Evolutionary conservation across 2,113 vertebrate species (phyloP), one percentile per base, ranked within the genome.

Genomic region (Microtus montanus): DNA sequence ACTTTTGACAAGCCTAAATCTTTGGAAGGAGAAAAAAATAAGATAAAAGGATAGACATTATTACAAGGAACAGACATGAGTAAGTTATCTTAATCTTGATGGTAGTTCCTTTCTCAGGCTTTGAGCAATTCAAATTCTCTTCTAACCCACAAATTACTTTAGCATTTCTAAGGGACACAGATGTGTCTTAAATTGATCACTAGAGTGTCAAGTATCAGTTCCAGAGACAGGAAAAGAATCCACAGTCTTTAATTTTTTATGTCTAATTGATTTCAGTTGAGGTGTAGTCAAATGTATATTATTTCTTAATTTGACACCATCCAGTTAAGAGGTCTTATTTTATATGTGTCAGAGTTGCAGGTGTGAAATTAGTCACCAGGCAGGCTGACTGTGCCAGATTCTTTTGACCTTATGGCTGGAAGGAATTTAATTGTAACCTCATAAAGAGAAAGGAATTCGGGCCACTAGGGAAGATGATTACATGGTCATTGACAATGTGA

Each of bases 251-350:
- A 97, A 97, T 97, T 97, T 97, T 97, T 97, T 95, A 97, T 0
- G 4, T 97, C 89, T 97, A 95, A 97, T 96, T 97, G 95, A 94
- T 93, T 97, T 83, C 95, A 66, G 74, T 77, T 92, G 84, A 96
- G 74, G 87, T 96, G 92, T 95, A 96, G 93, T 96, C 95, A 97
- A 95, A 96, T 97, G 95, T 92, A 93, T 93, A 96, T 96, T 97
- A 96, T 95, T 96, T 97, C 94, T 96, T 97, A 97, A 97, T 97
- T 95, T 96, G 96, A 96, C 93, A 97, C 41, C 68, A 96, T 97
- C 95, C 52, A 89, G 82, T 96, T 95, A 96, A 97, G 84, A 94
- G 91, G 63, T 96, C 96, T 97, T 96, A 92, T 90, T 97, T 97
- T 97, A 89, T 97, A 83, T 49, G 82, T 85, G 89, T 84, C 92